These are phyloP conservation scores for Myotis vivesi DNA, from an alignment of 2,797 vertebrate species.

Conservation along the genomic window DNA sequence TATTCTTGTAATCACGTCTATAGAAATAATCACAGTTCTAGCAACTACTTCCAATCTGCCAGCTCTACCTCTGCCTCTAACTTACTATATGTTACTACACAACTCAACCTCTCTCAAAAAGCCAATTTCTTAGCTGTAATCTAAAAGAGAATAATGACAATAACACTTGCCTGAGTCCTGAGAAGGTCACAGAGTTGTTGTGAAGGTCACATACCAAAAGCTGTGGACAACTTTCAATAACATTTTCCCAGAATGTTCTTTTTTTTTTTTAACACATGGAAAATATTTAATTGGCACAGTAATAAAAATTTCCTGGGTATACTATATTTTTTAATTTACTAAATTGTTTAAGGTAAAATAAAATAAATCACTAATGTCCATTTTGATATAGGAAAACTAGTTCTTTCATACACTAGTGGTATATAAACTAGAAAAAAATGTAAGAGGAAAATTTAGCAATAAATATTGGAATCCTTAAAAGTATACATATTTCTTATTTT, in stretches of 20 bases:
- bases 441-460: background rate
- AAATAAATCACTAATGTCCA: background rate
- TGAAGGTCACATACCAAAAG: background rate
- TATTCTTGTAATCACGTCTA: background rate
- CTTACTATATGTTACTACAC: background rate
- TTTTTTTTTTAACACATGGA: background rate
- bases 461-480: background rate
- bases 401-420: background rate
- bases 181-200: background rate
- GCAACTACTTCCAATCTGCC: background rate
- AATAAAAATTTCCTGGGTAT: background rate
- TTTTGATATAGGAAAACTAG: background rate
- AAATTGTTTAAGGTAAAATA: background rate
- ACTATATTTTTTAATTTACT: background rate
- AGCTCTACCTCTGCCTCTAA: background rate
- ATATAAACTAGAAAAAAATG: background rate
- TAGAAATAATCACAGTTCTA: background rate
- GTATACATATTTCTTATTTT: background rate
- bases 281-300: background rate
- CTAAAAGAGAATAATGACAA: background rate
- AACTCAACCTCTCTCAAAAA: background rate
- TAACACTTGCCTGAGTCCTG: slow-evolving; percentile 8
- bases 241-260: background rate
- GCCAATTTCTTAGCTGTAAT: slow-evolving; percentile 2
- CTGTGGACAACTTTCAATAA: background rate